These are phyloP conservation scores for Macropus fuliginosus DNA, from an alignment of 2,797 vertebrate species.

Conservation along the genomic window DNA sequence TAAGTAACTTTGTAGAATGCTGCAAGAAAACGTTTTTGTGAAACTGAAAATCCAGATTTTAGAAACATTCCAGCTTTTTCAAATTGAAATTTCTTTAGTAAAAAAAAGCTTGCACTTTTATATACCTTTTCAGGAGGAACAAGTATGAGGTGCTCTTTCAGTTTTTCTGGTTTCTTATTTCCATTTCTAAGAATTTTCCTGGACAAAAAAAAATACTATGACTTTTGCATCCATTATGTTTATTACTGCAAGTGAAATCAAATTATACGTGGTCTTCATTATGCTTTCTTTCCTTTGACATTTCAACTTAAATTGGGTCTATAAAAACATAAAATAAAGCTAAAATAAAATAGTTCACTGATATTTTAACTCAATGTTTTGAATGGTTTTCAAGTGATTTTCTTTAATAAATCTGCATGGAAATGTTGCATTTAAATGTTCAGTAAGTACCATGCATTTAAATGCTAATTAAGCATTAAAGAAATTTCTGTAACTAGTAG, in stretches of 20 bases:
- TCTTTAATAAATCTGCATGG: constrained; percentile 54
- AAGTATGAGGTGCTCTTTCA: background rate
- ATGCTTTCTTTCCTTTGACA: constrained; percentile 39
- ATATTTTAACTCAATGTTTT: constrained; percentile 61
- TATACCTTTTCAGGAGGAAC: background rate
- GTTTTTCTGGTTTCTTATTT: constrained; percentile 12
- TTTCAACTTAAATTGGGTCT: constrained; percentile 44
- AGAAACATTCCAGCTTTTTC: background rate
- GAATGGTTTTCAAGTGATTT: constrained; percentile 62
- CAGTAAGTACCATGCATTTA: constrained; percentile 64
- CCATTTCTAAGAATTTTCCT: constrained; percentile 32
- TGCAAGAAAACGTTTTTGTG: constrained; percentile 26
- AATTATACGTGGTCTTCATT: background rate
- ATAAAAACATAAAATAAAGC: constrained; percentile 59
- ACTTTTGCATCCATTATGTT: background rate
- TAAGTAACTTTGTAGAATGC: constrained; percentile 13
- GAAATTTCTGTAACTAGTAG: background rate
- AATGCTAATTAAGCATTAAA: constrained; percentile 38
- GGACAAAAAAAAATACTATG: background rate
- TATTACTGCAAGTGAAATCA: constrained; percentile 34
- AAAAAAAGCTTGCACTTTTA: background rate
- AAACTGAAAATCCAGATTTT: background rate
- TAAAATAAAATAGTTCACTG: constrained; percentile 50
- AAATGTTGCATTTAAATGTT: constrained; percentile 59
- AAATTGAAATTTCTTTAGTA: constrained; percentile 10